Base-by-base conservation (phyloP, 2,113 vertebrate species). In the Notechis scutatus region DNA sequence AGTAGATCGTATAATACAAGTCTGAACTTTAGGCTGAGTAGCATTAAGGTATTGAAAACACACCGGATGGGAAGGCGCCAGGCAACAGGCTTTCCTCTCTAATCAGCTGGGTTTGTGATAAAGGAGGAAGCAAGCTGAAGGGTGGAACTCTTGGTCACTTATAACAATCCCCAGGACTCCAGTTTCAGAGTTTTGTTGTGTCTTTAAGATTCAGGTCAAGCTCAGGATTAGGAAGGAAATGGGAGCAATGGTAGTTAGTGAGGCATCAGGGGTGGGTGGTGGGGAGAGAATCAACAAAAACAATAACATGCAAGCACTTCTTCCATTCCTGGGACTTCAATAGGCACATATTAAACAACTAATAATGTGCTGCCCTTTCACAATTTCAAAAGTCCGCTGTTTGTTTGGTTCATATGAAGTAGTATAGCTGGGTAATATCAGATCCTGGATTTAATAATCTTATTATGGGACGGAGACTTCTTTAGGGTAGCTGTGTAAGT, bases 21-120 rank as follows among this genome's bases (percentile, higher is more conserved):
- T 93, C 50, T 95, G 95, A 96, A 96, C 97, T 93, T 90, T 91
- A 89, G 26, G 90, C 52, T 88, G 52, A 23, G 91, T 55, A 93
- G 64, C 91, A 95, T 23, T 8, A 59, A 93, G 88, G 55, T 92
- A 97, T 93, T 59, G 95, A 96, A 96, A 96, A 96, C 95, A 96
- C 94, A 94, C 86, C 92, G 97, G 97, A 97, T 97, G 96, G 96
- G 97, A 97, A 96, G 97, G 96, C 97, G 95, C 98, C 97, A 95
- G 95, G 93, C 92, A 94, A 94, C 92, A 91, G 85, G 94, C 92
- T 95, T 96, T 96, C 89, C 95, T 97, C 96, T 98, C 97, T 98
- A 97, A 97, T 97, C 97, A 95, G 94, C 94, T 94, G 89, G 54
- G 96, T 92, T 93, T 95, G 95, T 95, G 96, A 97, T 96, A 96